These are phyloP conservation scores for Gymnothorax javanicus DNA, from an alignment of 2,797 vertebrate genomes.

Conservation along the genomic window DNA sequence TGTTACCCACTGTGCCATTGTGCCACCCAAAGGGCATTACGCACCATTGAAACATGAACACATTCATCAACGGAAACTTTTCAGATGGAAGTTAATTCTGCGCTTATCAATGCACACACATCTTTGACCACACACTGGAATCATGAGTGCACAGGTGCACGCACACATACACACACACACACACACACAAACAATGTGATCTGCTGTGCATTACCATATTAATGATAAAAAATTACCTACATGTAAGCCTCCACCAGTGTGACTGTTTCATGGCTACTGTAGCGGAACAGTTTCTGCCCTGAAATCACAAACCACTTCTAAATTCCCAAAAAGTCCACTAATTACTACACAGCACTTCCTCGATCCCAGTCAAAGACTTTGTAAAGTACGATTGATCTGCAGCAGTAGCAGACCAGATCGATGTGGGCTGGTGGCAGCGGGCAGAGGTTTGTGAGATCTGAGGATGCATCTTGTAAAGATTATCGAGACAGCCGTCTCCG, in stretches of 20 bases:
- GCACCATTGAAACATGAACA: neutral
- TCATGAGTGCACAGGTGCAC: neutral
- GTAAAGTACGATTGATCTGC: constrained; percentile 2
- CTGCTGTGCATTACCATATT: neutral
- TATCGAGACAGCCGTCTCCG: neutral
- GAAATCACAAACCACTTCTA: constrained; percentile 3
- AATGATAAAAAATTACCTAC: neutral
- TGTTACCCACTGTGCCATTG: no score
- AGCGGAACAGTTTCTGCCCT: neutral
- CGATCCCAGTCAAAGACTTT: neutral
- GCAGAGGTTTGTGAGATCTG: neutral
- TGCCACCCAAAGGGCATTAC: no score
- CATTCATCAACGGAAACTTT: neutral
- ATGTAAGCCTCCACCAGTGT: neutral
- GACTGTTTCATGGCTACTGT: no score
- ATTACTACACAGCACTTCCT: neutral
- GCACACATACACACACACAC: neutral
- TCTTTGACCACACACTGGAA: neutral
- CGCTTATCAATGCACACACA: neutral
- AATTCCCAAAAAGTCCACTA: neutral
- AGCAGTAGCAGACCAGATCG: neutral
- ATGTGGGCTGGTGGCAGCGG: constrained; percentile 1
- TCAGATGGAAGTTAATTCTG: neutral
- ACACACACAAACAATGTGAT: neutral
- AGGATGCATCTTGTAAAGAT: constrained; percentile 1